These are phyloP conservation scores for Oryctes rhinoceros DNA, from an alignment of 1,140 invertebrate species.

Conservation along the genomic window DNA sequence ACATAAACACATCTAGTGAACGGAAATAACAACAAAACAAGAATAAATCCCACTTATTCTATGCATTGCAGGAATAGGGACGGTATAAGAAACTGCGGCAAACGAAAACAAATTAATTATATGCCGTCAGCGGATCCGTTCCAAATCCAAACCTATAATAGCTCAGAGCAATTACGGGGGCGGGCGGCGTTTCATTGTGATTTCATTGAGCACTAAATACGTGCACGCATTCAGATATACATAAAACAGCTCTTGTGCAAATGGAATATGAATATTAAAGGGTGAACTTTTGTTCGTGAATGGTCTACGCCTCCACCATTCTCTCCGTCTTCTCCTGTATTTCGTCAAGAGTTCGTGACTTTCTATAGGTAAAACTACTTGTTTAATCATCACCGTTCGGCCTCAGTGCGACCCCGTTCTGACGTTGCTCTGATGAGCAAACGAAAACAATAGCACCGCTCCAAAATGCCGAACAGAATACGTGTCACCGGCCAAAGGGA, in stretches of 20 bases:
- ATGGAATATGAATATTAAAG: conserved; percentile 56
- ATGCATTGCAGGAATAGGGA: neutral
- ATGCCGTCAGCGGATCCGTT: neutral
- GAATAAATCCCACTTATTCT: neutral
- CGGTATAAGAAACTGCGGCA: neutral
- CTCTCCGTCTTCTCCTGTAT: conserved; percentile 7
- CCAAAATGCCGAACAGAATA: conserved; percentile 21
- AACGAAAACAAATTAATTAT: neutral
- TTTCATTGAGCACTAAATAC: conserved; percentile 26
- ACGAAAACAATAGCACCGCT: conserved; percentile 3
- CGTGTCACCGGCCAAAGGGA: neutral
- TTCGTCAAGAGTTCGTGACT: conserved; percentile 33
- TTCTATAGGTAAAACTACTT: conserved; percentile 39
- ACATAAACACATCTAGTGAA: too few relatives aligned
- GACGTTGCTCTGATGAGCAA: conserved; percentile 3
- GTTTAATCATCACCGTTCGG: conserved; percentile 29
- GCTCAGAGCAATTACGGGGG: neutral
- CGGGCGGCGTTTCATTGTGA: conserved; percentile 16
- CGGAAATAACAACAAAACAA: too few relatives aligned
- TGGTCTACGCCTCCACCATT: conserved; percentile 19
- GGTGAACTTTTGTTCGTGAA: conserved; percentile 48
- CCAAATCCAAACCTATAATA: conserved; percentile 12
- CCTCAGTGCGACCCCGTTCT: neutral
- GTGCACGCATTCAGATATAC: conserved; percentile 17
- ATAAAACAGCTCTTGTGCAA: conserved; percentile 48